phyloP scores from a whole-genome alignment of 1,140 invertebrate genomes.

The Aricia agestis region DNA sequence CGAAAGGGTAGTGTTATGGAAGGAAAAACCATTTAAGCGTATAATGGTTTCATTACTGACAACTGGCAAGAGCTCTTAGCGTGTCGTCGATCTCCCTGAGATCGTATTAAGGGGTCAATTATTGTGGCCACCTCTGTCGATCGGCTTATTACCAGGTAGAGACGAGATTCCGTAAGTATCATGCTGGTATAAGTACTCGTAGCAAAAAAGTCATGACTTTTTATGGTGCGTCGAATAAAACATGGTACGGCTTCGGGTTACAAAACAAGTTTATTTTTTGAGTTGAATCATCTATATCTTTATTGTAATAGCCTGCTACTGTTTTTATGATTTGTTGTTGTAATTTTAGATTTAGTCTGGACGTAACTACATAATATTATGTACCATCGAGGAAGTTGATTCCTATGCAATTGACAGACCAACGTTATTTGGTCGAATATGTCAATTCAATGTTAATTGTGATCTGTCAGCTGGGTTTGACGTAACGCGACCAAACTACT shows the following conservation, averaged over 20 bases:
- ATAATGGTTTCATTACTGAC: neutral
- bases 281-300: neutral
- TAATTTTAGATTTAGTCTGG: too few relatives aligned
- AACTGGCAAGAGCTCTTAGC: neutral
- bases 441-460: too few relatives aligned
- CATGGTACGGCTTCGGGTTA: neutral
- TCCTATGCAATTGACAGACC: too few relatives aligned
- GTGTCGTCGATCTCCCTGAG: constrained; percentile 1
- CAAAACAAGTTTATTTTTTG: neutral
- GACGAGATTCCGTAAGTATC: neutral
- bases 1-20: too few relatives aligned
- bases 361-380: too few relatives aligned
- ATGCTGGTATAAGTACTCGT: neutral
- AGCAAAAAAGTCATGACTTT: neutral
- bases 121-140: neutral
- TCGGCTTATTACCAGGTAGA: neutral
- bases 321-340: too few relatives aligned
- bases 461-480: too few relatives aligned
- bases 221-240: neutral
- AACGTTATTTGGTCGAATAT: too few relatives aligned
- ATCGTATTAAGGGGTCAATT: constrained; percentile 1
- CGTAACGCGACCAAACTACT: too few relatives aligned
- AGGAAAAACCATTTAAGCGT: too few relatives aligned
- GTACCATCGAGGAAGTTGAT: too few relatives aligned
- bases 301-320: neutral